These are phyloP conservation scores for Gastracanthus pulcherrimus DNA, from an alignment of 2,888 invertebrate species.

Conservation along the genomic window DNA sequence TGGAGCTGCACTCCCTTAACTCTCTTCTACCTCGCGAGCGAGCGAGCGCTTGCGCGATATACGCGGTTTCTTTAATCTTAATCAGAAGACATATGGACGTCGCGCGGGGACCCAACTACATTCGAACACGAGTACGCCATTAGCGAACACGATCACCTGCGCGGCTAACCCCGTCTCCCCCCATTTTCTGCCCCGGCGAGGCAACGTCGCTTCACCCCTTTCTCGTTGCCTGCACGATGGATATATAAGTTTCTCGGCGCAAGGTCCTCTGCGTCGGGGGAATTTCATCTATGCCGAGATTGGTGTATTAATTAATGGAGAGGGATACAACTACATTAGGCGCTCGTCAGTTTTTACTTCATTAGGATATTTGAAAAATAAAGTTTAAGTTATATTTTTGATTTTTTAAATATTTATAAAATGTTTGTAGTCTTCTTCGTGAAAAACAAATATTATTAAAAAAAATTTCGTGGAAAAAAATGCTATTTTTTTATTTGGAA, in stretches of 20 bases:
- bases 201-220: constrained; percentile 3
- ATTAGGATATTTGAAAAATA: background rate
- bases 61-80: constrained; percentile 75
- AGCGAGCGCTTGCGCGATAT: constrained; percentile 62
- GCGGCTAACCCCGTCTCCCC: constrained; percentile 62
- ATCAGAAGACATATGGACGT: constrained; percentile 75
- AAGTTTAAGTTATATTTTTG: background rate
- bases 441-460: too few relatives aligned
- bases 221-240: background rate
- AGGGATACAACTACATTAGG: background rate
- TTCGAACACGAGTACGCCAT: constrained; percentile 76
- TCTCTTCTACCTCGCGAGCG: background rate
- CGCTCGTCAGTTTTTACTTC: background rate
- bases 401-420: too few relatives aligned
- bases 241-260: background rate
- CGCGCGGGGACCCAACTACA: constrained; percentile 69
- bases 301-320: constrained; percentile 21
- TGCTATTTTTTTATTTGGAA: too few relatives aligned
- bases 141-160: constrained; percentile 76
- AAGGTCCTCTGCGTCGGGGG: background rate
- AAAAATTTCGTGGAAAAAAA: too few relatives aligned
- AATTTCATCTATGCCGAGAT: constrained; percentile 15
- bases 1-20: background rate
- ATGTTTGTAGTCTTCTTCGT: too few relatives aligned
- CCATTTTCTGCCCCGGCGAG: constrained; percentile 43